phyloP scores from a whole-genome alignment of 2,888 invertebrate genomes.

The Gastracanthus pulcherrimus region DNA sequence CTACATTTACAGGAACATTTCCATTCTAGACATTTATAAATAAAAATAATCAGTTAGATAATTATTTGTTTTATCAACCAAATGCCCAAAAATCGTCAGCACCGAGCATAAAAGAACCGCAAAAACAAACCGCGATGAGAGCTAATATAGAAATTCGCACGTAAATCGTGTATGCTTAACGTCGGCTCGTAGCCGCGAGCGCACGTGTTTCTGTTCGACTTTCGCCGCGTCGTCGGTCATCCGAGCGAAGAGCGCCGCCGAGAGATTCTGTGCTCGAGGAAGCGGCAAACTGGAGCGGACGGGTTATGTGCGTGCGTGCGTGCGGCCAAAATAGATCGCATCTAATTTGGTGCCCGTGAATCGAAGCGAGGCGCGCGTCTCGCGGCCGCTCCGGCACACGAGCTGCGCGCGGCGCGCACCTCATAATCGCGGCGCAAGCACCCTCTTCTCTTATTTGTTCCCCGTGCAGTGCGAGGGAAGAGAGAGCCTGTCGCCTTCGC shows the following conservation, averaged over 20 bases:
- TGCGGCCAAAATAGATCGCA: conserved; percentile 72
- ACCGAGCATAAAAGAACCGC: background rate
- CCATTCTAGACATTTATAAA: too few relatives aligned
- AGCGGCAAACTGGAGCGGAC: conserved; percentile 72
- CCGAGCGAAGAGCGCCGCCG: background rate
- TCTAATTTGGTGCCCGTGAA: conserved; percentile 76
- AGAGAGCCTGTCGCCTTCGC: background rate
- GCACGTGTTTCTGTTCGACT: background rate
- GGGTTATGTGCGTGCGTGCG: conserved; percentile 66
- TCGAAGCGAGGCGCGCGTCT: conserved; percentile 68
- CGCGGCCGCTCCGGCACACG: conserved; percentile 5
- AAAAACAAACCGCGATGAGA: background rate
- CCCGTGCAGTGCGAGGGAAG: background rate
- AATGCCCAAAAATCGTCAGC: background rate
- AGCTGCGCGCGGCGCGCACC: background rate
- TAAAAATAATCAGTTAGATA: too few relatives aligned
- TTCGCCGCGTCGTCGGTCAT: background rate
- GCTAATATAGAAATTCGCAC: background rate
- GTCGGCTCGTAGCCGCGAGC: too few relatives aligned
- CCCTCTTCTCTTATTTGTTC: background rate
- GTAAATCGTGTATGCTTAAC: too few relatives aligned
- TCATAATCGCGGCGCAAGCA: conserved; percentile 16
- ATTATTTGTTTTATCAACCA: background rate
- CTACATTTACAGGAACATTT: too few relatives aligned
- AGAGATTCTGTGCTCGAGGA: conserved; percentile 62